A percentile compares a stretch with the other conserved stretches of the same genome.
Evolutionary conservation across 2,113 vertebrate genomes (phyloP).

Genomic region (Toxotes chatareus): DNA sequence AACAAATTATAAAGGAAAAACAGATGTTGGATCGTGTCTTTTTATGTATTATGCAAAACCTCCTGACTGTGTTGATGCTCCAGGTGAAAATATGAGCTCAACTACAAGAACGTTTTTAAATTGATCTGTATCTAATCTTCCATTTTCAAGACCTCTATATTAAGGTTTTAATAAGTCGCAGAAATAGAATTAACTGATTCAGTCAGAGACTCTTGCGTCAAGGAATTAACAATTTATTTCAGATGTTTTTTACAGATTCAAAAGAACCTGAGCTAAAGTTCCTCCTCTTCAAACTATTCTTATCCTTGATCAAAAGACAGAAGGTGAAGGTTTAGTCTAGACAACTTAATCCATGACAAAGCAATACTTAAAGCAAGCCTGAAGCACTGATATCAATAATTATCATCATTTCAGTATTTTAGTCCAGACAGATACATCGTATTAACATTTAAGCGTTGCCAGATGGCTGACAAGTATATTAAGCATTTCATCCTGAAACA

Average conservation of each 20-base stretch:
- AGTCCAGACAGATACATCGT: too few relatives aligned
- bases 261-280: background rate
- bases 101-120: background rate
- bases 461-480: too few relatives aligned
- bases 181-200: background rate
- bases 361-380: too few relatives aligned
- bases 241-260: background rate
- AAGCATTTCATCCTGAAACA: too few relatives aligned
- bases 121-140: background rate
- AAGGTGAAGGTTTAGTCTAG: too few relatives aligned
- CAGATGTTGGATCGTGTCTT: slow-evolving; percentile 18
- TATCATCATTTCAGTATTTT: too few relatives aligned
- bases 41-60: slow-evolving; percentile 36
- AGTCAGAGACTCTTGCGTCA: background rate
- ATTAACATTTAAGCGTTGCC: too few relatives aligned
- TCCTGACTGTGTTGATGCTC: slow-evolving; percentile 32
- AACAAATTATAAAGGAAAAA: slow-evolving; percentile 7
- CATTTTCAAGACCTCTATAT: background rate
- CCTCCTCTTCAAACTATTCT: background rate
- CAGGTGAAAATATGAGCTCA: background rate
- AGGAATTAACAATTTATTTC: background rate
- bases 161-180: background rate
- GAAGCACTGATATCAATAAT: too few relatives aligned
- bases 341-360: too few relatives aligned
- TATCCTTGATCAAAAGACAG: too few relatives aligned